A percentile compares a stretch with the other conserved stretches of the same genome.
These are phyloP conservation scores for Phaetusa simplex DNA, from an alignment of 2,113 vertebrate genomes.

Conservation along the genomic window DNA sequence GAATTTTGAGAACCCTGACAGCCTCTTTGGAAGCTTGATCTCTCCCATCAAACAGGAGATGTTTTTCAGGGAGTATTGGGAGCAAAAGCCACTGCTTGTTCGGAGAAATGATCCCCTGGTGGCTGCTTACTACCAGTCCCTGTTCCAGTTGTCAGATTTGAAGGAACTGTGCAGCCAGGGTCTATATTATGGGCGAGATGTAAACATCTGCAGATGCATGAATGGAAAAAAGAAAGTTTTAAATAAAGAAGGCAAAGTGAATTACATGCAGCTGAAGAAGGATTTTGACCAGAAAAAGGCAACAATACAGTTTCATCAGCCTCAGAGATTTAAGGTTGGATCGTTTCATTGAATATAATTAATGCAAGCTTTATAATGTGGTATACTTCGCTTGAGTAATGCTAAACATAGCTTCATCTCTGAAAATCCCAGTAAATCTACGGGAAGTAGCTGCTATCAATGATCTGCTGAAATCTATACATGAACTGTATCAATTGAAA, in stretches of 20 bases:
- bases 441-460: neutral
- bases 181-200: constrained; percentile 79
- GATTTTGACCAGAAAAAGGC: constrained; percentile 84
- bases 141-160: constrained; percentile 85
- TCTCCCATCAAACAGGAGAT: constrained; percentile 76
- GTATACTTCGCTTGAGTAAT: neutral
- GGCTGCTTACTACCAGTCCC: constrained; percentile 76
- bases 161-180: constrained; percentile 74
- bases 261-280: constrained; percentile 79
- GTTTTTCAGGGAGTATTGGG: constrained; percentile 90
- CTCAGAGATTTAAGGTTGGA: constrained; percentile 91
- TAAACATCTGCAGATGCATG: constrained; percentile 84
- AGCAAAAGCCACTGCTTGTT: constrained; percentile 86
- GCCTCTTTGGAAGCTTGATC: constrained; percentile 86
- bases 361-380: neutral
- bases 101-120: constrained; percentile 73
- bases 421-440: neutral
- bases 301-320: constrained; percentile 93
- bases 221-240: constrained; percentile 84
- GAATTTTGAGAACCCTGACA: constrained; percentile 75
- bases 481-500: neutral
- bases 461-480: neutral
- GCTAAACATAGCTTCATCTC: neutral
- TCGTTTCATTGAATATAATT: neutral
- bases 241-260: constrained; percentile 82